These are phyloP conservation scores for Pachycephus smyrnensis DNA, from an alignment of 2,888 invertebrate species.

Conservation along the genomic window DNA sequence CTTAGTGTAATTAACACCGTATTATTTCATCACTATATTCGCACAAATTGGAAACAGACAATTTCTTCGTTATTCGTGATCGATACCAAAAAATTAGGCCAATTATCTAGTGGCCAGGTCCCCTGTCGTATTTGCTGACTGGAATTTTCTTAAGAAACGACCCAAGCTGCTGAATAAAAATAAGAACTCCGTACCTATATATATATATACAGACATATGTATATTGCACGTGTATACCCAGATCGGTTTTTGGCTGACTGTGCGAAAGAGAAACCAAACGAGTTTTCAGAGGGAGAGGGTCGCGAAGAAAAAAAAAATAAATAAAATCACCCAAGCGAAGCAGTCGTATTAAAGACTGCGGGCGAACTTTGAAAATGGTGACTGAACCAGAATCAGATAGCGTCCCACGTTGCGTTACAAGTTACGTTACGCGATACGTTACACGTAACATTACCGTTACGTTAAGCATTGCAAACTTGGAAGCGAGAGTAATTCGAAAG, in stretches of 20 bases:
- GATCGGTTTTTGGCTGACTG: not conserved
- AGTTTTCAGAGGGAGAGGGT: not conserved
- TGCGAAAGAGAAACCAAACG: not conserved
- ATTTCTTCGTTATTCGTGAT: not conserved
- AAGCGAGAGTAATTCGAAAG: conserved; percentile 59
- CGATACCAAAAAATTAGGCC: not conserved
- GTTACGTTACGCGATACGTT: not conserved
- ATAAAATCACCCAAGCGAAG: not conserved
- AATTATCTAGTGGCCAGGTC: not conserved
- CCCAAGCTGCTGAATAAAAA: not conserved
- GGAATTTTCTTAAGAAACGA: not conserved
- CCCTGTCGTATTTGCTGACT: not conserved
- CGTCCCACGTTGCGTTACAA: not conserved
- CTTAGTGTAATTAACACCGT: not conserved
- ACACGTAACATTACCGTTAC: not conserved
- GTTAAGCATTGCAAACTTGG: conserved; percentile 34
- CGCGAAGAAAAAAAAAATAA: not conserved
- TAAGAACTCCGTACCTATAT: not conserved
- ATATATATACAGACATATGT: no score
- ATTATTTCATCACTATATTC: not conserved
- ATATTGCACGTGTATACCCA: not conserved
- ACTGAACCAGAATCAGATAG: not conserved
- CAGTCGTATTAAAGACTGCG: not conserved
- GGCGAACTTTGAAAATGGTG: not conserved
- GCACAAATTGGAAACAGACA: not conserved